Evolutionary conservation across 1,140 invertebrate genomes (phyloP).

Genomic region (Drosophila sproati): DNA sequence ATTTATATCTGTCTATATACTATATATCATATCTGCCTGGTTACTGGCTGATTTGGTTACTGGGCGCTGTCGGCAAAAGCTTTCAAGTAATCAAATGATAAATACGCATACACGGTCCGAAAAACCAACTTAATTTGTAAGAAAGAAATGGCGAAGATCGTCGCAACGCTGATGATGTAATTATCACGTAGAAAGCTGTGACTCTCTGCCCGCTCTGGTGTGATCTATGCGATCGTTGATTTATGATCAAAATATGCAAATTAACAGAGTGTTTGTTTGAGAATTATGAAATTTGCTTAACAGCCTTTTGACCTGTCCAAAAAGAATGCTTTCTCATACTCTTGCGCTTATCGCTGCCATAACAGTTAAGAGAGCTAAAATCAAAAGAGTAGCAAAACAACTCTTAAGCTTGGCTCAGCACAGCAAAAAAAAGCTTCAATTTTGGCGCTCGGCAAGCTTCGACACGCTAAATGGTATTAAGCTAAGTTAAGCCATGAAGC

Average conservation of each 20-base stretch:
- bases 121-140: slow-evolving; percentile 63
- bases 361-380: slow-evolving; percentile 37
- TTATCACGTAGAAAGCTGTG: slow-evolving; percentile 70
- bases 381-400: slow-evolving; percentile 1
- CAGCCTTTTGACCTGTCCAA: slow-evolving; percentile 38
- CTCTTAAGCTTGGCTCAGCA: slow-evolving; percentile 15
- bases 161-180: slow-evolving; percentile 65
- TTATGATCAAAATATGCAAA: slow-evolving; percentile 62
- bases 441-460: slow-evolving; percentile 61
- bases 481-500: slow-evolving; percentile 72
- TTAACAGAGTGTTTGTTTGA: slow-evolving; percentile 9
- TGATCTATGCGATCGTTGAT: slow-evolving; percentile 38
- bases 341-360: background rate
- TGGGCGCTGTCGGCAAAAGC: slow-evolving; percentile 38
- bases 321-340: slow-evolving; percentile 6
- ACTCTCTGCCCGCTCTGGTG: background rate
- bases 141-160: slow-evolving; percentile 32
- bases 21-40: slow-evolving; percentile 30
- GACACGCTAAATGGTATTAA: slow-evolving; percentile 73
- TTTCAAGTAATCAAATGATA: slow-evolving; percentile 53
- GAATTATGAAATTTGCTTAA: slow-evolving; percentile 43
- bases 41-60: slow-evolving; percentile 2
- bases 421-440: slow-evolving; percentile 20
- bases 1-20: slow-evolving; percentile 18
- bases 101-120: slow-evolving; percentile 24